Percentiles rank a stretch among this genome's conserved stretches.
Conservation (phyloP, 2,113 vertebrate genomes). For the Crotalus tigris region DNA sequence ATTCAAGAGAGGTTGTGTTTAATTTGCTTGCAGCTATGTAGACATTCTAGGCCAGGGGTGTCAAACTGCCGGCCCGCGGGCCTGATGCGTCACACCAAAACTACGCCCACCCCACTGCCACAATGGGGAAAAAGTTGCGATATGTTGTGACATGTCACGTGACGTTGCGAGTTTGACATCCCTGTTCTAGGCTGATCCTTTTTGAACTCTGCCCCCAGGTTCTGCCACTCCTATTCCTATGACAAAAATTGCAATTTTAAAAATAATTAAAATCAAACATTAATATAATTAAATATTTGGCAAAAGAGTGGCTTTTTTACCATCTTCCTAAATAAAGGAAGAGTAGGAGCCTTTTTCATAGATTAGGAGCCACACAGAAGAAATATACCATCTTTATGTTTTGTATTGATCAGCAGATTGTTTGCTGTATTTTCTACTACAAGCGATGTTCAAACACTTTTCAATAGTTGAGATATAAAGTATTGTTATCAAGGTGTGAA, state of each 20-base stretch:
- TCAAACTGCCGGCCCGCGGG: no score
- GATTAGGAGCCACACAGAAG: not conserved
- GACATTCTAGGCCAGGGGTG: no score
- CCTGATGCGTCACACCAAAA: no score
- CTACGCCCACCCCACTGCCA: no score
- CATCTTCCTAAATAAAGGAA: not conserved
- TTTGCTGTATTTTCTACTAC: not conserved
- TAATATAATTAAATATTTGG: not conserved
- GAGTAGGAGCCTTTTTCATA: not conserved
- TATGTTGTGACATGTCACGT: no score
- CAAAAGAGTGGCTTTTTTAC: not conserved
- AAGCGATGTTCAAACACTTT: not conserved
- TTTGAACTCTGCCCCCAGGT: no score
- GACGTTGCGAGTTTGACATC: no score
- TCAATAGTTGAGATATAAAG: not conserved
- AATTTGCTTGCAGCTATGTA: no score
- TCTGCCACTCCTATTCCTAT: no score
- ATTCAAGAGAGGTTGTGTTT: no score
- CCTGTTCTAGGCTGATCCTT: no score
- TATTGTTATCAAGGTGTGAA: not conserved
- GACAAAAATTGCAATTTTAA: not conserved
- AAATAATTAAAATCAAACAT: not conserved
- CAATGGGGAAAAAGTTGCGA: no score
- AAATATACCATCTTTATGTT: not conserved
- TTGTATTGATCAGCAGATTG: not conserved